Conservation (phyloP, 2,888 invertebrate genomes). For the Nomada ruficornis region DNA sequence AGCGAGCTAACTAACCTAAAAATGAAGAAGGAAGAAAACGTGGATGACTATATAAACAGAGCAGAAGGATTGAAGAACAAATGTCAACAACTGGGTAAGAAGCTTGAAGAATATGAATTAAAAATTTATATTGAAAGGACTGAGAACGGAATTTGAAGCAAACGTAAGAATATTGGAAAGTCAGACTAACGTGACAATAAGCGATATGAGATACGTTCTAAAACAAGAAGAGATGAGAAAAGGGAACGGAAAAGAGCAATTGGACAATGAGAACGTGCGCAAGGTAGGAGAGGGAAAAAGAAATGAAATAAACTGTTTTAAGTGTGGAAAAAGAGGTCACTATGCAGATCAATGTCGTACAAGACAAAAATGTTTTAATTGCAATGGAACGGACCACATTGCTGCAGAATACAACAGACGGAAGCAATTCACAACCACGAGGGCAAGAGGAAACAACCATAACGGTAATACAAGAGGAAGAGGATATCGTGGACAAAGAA, state of each 20-base stretch:
- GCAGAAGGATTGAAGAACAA: slow-evolving; percentile 27
- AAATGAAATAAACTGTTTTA: slow-evolving; percentile 20
- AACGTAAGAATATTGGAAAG: slow-evolving; percentile 7
- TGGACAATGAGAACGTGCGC: background rate
- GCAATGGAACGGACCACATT: slow-evolving; percentile 9
- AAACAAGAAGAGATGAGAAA: background rate
- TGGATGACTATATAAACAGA: slow-evolving; percentile 19
- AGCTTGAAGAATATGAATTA: slow-evolving; percentile 19
- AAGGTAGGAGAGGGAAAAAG: background rate
- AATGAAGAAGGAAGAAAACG: slow-evolving; percentile 16
- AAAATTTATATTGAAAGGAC: background rate
- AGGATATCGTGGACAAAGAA: background rate
- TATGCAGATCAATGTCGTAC: slow-evolving; percentile 1
- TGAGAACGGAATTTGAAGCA: background rate
- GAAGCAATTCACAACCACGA: too few relatives aligned
- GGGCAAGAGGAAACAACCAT: background rate
- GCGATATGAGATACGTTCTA: background rate
- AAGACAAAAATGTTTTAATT: slow-evolving; percentile 16
- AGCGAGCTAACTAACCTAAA: slow-evolving; percentile 16
- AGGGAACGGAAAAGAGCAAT: background rate
- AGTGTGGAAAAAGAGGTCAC: slow-evolving; percentile 22
- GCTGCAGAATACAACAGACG: background rate
- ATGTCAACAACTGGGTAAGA: slow-evolving; percentile 22
- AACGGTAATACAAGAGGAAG: background rate
- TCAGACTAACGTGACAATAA: background rate